Evolutionary conservation across 2,797 vertebrate species (phyloP).

Genomic region (Ctenopoma multispine): DNA sequence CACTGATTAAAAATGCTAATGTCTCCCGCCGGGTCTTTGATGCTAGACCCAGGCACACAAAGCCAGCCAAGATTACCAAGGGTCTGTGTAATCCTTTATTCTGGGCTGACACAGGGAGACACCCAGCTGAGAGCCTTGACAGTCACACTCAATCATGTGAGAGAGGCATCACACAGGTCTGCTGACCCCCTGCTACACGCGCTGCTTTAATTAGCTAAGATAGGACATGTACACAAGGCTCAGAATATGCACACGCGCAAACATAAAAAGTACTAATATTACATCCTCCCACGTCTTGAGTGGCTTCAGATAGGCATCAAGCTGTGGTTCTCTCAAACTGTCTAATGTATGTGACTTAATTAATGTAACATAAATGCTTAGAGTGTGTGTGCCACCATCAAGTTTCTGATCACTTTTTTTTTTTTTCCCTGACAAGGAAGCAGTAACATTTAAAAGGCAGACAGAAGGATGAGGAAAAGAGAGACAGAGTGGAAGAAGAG

Average conservation of each 20-base stretch:
- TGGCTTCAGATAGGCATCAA: constrained; percentile 40
- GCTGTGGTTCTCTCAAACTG: constrained; percentile 33
- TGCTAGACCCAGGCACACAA: constrained; percentile 86
- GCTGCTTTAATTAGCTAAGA: constrained; percentile 89
- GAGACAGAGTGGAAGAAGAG: background rate
- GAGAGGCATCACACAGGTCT: constrained; percentile 78
- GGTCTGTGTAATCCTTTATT: constrained; percentile 93
- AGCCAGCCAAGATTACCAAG: constrained; percentile 90
- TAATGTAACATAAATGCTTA: constrained; percentile 27
- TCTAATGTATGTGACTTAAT: constrained; percentile 53
- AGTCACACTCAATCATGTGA: constrained; percentile 93
- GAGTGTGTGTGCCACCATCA: constrained; percentile 49
- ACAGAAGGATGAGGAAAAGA: constrained; percentile 1
- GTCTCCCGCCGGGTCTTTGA: constrained; percentile 90
- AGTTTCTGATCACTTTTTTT: constrained; percentile 57
- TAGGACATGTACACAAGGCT: constrained; percentile 4
- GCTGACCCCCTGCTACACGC: constrained; percentile 82
- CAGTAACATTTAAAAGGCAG: constrained; percentile 22
- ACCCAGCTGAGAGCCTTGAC: constrained; percentile 91
- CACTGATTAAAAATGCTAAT: constrained; percentile 96
- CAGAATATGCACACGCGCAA: constrained; percentile 18
- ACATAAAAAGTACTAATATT: constrained; percentile 10
- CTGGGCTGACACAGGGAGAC: constrained; percentile 83
- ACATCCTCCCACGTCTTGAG: constrained; percentile 28
- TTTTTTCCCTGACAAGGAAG: constrained; percentile 45